Conservation (phyloP, 2,797 vertebrate species). For the Hyperoplus lanceolatus region DNA sequence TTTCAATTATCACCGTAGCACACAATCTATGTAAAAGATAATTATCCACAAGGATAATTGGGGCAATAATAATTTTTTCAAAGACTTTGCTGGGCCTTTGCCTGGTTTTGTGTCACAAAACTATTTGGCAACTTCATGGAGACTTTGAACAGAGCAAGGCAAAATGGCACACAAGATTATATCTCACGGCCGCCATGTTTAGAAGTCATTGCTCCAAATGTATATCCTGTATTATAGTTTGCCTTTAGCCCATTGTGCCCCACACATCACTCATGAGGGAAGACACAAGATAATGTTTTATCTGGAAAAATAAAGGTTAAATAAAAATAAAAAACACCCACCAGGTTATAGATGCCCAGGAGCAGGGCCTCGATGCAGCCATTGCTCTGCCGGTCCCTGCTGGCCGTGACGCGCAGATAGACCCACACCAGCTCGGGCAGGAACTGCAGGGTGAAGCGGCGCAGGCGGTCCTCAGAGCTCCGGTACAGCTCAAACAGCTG, state of each 20-base stretch:
- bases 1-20: neutral
- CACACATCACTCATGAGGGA: no score
- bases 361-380: constrained; percentile 97
- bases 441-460: constrained; percentile 96
- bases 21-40: neutral
- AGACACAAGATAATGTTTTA: no score
- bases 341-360: constrained; percentile 98
- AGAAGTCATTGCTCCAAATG: neutral
- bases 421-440: constrained; percentile 97
- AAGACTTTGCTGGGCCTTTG: neutral
- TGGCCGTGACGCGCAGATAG: constrained; percentile 93
- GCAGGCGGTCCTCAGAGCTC: constrained; percentile 93
- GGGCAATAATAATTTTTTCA: neutral
- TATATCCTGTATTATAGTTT: neutral
- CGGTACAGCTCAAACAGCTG: constrained; percentile 98
- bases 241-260: no score
- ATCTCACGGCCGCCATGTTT: neutral
- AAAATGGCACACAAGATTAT: neutral
- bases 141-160: neutral
- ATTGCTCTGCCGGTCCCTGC: constrained; percentile 94
- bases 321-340: constrained; percentile 73
- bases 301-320: no score
- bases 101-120: neutral
- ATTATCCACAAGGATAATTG: neutral
- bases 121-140: neutral